Conservation (phyloP, 2,113 vertebrate species). For the Clarias macrocephalus region DNA sequence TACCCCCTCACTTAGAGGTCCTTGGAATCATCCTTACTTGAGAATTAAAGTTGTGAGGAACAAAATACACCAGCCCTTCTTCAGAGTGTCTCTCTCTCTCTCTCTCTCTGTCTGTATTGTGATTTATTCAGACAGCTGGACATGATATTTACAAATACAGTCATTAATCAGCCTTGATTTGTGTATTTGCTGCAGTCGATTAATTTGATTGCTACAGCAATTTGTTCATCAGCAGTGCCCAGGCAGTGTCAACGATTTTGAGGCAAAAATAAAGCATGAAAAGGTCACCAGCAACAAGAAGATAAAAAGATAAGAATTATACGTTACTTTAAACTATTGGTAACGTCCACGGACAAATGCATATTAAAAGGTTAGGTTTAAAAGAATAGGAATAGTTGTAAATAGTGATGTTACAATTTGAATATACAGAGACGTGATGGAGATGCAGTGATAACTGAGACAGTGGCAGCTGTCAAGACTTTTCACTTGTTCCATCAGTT, state of each 20-base stretch:
- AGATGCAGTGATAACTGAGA: not conserved
- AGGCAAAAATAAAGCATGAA: not conserved
- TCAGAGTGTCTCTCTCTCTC: not conserved
- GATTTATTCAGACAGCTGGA: conserved; percentile 5
- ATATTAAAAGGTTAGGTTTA: not conserved
- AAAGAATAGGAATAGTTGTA: not conserved
- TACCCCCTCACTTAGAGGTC: too few species aligned
- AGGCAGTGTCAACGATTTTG: not conserved
- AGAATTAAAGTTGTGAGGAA: not conserved
- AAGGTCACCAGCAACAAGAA: not conserved
- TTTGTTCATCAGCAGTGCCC: conserved; percentile 22
- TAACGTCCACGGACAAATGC: not conserved
- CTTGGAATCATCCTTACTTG: too few species aligned
- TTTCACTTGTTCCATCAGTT: not conserved
- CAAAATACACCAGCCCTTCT: not conserved
- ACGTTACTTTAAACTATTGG: not conserved
- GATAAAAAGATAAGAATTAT: not conserved
- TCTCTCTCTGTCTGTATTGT: not conserved
- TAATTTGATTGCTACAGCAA: conserved; percentile 24
- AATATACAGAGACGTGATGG: not conserved
- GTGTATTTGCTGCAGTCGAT: not conserved
- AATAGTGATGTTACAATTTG: not conserved
- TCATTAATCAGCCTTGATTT: conserved; percentile 19
- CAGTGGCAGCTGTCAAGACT: not conserved
- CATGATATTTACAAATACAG: not conserved